Evolutionary conservation across 2,113 vertebrate genomes (phyloP), one percentile per base, ranked within the genome.

Genomic region (Malurus melanocephalus): DNA sequence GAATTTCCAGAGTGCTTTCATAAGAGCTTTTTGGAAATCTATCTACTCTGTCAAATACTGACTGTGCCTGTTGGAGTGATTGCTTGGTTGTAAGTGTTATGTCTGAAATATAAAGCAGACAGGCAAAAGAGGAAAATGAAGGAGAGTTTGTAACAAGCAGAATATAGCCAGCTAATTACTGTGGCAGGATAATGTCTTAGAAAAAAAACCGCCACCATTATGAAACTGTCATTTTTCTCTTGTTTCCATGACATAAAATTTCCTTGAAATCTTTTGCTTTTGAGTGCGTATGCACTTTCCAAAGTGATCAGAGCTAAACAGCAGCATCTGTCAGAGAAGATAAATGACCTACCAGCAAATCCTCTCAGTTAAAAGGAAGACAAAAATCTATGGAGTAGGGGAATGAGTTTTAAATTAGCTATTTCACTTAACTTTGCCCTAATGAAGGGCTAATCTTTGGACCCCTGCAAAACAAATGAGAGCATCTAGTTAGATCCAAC

Each of bases 341-440:
- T 22, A 42, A 89, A 94, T 67, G 76, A 89, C 84, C 85, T 80
- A 74, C 73, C 71, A 87, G 85, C 83, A 93, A 88, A 93, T 90
- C 88, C 32, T 86, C 85, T 85, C 82, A 77, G 88, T 94, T 95
- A 88, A 95, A 95, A 89, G 89, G 91, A 93, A 91, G 93, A 94
- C 74, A 69, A 80, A 89, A 95, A 77, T 90, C 91, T 82, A 17
- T 80, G 89, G 72, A 83, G 88, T 45, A 75, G 40, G 38, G 46
- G 79, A 93, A 84, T 81, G 93, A 90, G 80, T 93, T 94, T 93
- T 94, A 93, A 96, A 96, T 95, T 87, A 94, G 87, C 68, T 40
- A 49, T 93, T 92, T 93, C 66, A 52, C 84, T 94, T 91, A 93
- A 85, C 90, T 94, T 79, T 81, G 60, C 77, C 61, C 71, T 94